These are phyloP conservation scores for Apamea sordens DNA, from an alignment of 2,888 invertebrate species.

Conservation along the genomic window DNA sequence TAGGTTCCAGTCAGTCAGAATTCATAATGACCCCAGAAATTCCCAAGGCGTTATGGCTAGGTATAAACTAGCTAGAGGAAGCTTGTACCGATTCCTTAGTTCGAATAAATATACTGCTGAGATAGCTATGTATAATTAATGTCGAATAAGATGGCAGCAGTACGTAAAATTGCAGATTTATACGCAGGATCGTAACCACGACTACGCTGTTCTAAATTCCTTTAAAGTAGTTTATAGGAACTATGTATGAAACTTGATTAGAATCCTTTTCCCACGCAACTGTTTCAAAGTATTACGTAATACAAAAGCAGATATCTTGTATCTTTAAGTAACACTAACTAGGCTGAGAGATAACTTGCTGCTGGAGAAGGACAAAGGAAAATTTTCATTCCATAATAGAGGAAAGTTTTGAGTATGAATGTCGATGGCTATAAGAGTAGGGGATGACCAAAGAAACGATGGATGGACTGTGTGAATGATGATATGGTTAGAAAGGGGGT, in stretches of 20 bases:
- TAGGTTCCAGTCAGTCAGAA: conserved; percentile 44
- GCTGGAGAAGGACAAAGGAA: not conserved
- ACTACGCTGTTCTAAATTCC: conserved; percentile 35
- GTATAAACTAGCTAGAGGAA: conserved; percentile 34
- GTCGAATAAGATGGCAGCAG: conserved; percentile 20
- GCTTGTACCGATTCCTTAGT: conserved; percentile 38
- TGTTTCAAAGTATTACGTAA: conserved; percentile 18
- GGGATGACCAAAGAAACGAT: too few species aligned
- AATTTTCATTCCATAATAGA: not conserved
- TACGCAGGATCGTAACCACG: conserved; percentile 28
- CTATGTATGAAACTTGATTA: conserved; percentile 21
- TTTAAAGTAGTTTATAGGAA: conserved; percentile 27
- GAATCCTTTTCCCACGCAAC: conserved; percentile 28
- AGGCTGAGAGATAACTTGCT: not conserved
- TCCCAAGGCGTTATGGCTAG: conserved; percentile 39
- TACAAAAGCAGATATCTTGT: not conserved
- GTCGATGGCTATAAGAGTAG: too few species aligned
- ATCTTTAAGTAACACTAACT: not conserved
- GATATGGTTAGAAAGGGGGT: too few species aligned
- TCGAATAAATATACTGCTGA: conserved; percentile 28
- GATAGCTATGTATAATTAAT: conserved; percentile 40
- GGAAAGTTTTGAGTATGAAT: too few species aligned
- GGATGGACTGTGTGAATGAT: too few species aligned
- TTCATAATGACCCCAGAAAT: conserved; percentile 49
- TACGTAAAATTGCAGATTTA: conserved; percentile 51